Conservation (phyloP, 1,140 invertebrate genomes). For the Leguminivora glycinivorella region DNA sequence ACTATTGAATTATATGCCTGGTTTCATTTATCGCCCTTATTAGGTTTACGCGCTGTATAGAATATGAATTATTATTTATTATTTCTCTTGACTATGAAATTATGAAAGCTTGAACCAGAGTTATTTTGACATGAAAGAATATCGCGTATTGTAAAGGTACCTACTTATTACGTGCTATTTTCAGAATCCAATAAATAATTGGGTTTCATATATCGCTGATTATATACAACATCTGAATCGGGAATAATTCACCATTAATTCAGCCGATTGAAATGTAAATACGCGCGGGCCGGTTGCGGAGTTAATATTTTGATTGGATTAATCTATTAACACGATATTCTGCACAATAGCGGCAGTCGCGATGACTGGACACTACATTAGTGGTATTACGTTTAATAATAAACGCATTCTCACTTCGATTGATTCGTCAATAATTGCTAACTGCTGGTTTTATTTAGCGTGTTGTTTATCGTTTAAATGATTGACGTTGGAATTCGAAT, state of each 20-base stretch:
- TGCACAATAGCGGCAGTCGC: conserved; percentile 53
- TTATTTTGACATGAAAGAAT: too few relatives aligned
- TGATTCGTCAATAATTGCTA: conserved; percentile 6
- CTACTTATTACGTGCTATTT: too few relatives aligned
- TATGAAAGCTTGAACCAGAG: too few relatives aligned
- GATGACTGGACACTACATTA: conserved; percentile 29
- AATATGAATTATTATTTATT: too few relatives aligned
- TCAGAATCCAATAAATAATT: not conserved
- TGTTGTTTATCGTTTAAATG: not conserved
- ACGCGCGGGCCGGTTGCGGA: conserved; percentile 60
- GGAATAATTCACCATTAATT: conserved; percentile 50
- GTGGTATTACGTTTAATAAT: conserved; percentile 32
- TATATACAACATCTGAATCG: conserved; percentile 49
- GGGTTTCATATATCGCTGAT: not conserved
- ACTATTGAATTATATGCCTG: too few relatives aligned
- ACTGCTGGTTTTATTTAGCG: not conserved
- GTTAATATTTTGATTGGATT: conserved; percentile 77
- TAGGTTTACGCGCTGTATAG: too few relatives aligned
- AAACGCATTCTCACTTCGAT: conserved; percentile 22
- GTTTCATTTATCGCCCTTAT: too few relatives aligned
- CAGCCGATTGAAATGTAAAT: conserved; percentile 70
- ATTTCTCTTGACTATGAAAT: too few relatives aligned
- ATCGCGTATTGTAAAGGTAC: too few relatives aligned
- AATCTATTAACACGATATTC: conserved; percentile 73
- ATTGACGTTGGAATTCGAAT: not conserved